phyloP scores from a whole-genome alignment of 2,888 invertebrate genomes.

The Dorcus parallelipipedus region DNA sequence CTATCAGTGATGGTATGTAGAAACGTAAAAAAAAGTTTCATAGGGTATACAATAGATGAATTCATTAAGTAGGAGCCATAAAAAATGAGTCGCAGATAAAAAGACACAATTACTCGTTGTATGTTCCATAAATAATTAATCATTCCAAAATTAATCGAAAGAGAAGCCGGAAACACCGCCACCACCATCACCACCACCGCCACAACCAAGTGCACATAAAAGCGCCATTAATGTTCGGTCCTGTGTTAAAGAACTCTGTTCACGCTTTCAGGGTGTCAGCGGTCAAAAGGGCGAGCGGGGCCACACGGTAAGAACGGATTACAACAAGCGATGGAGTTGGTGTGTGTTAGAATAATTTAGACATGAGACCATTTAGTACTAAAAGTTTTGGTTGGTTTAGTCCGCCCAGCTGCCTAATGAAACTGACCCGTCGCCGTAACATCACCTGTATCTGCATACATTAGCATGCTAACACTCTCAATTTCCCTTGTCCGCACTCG shows the following conservation, averaged over 20 bases:
- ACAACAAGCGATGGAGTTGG: slow-evolving; percentile 16
- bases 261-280: slow-evolving; percentile 62
- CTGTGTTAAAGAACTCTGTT: background rate
- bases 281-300: slow-evolving; percentile 74
- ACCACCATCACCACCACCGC: too few species aligned
- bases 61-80: too few species aligned
- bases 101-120: too few species aligned
- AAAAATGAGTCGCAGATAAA: too few species aligned
- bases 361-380: slow-evolving; percentile 20
- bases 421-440: slow-evolving; percentile 31
- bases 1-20: too few species aligned
- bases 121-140: too few species aligned
- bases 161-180: too few species aligned
- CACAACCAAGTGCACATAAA: too few species aligned
- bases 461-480: slow-evolving; percentile 36
- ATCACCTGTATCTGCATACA: slow-evolving; percentile 30
- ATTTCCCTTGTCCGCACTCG: background rate
- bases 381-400: slow-evolving; percentile 7
- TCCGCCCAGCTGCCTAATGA: slow-evolving; percentile 29
- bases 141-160: too few species aligned
- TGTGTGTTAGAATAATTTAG: slow-evolving; percentile 22
- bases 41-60: too few species aligned
- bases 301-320: slow-evolving; percentile 62
- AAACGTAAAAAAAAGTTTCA: too few species aligned
- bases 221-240: too few species aligned